Conservation (phyloP, 2,113 vertebrate species). For the Salvelinus sp. region DNA sequence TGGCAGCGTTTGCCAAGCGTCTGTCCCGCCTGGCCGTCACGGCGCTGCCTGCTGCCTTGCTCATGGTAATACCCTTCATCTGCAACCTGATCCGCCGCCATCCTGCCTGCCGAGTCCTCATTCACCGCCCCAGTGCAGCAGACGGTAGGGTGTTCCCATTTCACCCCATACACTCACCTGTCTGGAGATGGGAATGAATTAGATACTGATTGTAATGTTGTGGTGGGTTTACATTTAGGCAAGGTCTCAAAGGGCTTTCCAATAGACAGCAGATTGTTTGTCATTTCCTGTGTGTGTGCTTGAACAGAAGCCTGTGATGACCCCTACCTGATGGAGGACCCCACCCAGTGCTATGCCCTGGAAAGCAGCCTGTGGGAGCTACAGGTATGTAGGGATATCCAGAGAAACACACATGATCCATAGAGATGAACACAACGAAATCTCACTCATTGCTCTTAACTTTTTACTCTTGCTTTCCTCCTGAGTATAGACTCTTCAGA, state of each 20-base stretch:
- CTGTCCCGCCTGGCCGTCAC: conserved; percentile 86
- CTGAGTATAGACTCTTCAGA: conserved; percentile 82
- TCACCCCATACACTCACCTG: background rate
- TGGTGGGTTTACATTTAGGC: too few relatives aligned
- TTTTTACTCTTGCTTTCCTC: background rate
- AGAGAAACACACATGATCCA: background rate
- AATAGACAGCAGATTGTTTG: too few relatives aligned
- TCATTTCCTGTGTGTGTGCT: background rate
- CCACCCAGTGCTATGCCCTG: conserved; percentile 81
- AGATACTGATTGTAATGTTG: too few relatives aligned
- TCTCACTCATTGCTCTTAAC: background rate
- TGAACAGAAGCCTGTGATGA: conserved; percentile 78
- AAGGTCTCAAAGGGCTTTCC: too few relatives aligned
- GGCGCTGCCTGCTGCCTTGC: conserved; percentile 83
- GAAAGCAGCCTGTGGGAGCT: conserved; percentile 97
- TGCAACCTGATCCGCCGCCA: conserved; percentile 92
- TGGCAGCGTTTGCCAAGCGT: conserved; percentile 92
- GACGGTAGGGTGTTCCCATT: conserved; percentile 47
- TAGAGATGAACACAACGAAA: background rate
- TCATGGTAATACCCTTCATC: conserved; percentile 89
- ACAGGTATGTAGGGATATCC: conserved; percentile 69
- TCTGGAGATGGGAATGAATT: background rate
- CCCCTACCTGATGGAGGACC: conserved; percentile 85
- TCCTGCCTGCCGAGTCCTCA: conserved; percentile 83
- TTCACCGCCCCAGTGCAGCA: conserved; percentile 79